These are phyloP conservation scores for Cervus canadensis DNA, from an alignment of 2,113 vertebrate species.

Conservation along the genomic window DNA sequence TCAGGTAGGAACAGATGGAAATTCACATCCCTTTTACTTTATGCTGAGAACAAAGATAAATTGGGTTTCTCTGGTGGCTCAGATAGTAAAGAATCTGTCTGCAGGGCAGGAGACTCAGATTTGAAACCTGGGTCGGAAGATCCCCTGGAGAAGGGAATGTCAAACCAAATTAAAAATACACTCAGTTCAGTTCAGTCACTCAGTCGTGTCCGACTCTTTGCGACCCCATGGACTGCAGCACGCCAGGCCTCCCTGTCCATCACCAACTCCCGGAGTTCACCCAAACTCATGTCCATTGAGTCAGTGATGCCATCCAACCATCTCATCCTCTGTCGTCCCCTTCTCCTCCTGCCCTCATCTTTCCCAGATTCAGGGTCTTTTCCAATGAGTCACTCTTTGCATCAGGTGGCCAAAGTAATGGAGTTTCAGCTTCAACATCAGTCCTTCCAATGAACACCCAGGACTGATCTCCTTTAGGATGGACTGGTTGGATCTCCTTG, in stretches of 20 bases:
- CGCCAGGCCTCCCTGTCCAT: neutral
- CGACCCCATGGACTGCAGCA: fast-evolving
- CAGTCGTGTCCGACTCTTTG: fast-evolving
- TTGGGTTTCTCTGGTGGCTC: neutral
- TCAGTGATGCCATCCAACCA: neutral
- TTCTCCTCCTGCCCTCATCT: neutral
- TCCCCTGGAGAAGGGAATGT: neutral
- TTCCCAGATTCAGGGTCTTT: neutral
- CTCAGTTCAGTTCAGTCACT: neutral
- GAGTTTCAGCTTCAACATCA: neutral
- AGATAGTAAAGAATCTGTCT: neutral
- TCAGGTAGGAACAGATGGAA: neutral
- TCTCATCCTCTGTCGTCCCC: fast-evolving
- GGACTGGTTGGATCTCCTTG: neutral
- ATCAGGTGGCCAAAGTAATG: neutral
- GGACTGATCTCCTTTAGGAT: neutral
- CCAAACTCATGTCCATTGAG: neutral
- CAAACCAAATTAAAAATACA: neutral
- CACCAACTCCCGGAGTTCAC: fast-evolving
- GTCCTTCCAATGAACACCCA: neutral
- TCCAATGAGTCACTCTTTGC: neutral
- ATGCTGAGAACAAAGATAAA: neutral
- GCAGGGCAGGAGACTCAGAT: neutral
- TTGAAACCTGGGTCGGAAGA: neutral
- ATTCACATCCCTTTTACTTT: neutral